phyloP scores from a whole-genome alignment of 2,888 invertebrate species.

The Gonocerus acuteangulatus region DNA sequence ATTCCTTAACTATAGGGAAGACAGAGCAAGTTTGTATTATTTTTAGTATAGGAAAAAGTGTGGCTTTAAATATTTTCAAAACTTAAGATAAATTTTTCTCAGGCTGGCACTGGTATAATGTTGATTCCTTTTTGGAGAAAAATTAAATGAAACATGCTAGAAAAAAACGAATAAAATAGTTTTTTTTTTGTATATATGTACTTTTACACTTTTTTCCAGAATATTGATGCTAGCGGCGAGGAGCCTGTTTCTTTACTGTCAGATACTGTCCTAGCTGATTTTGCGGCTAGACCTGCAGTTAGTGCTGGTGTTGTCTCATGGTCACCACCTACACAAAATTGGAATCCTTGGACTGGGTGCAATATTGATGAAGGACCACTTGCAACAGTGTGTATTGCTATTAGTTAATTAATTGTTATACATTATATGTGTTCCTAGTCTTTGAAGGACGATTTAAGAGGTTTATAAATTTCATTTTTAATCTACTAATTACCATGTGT shows the following conservation, averaged over 20 bases:
- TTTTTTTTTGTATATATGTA: no score
- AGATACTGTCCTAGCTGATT: conserved; percentile 53
- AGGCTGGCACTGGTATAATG: no score
- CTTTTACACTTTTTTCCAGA: background rate
- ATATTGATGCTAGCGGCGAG: conserved; percentile 1
- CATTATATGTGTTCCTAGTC: no score
- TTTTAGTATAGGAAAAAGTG: no score
- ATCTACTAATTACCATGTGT: background rate
- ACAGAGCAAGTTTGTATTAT: no score
- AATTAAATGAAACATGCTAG: no score
- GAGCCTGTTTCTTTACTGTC: conserved; percentile 50
- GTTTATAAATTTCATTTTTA: background rate
- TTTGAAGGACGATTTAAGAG: background rate
- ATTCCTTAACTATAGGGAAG: no score
- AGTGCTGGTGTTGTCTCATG: conserved; percentile 81
- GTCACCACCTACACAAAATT: conserved; percentile 92
- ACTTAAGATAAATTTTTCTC: background rate
- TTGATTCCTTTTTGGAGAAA: no score
- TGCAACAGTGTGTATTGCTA: conserved; percentile 46
- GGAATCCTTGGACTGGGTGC: conserved; percentile 95
- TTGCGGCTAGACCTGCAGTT: conserved; percentile 55
- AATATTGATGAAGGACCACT: conserved; percentile 92
- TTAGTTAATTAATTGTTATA: background rate
- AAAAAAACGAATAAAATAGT: no score
- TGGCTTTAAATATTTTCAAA: background rate